phyloP scores from a whole-genome alignment of 2,888 invertebrate species.

The Diarsia mendica region DNA sequence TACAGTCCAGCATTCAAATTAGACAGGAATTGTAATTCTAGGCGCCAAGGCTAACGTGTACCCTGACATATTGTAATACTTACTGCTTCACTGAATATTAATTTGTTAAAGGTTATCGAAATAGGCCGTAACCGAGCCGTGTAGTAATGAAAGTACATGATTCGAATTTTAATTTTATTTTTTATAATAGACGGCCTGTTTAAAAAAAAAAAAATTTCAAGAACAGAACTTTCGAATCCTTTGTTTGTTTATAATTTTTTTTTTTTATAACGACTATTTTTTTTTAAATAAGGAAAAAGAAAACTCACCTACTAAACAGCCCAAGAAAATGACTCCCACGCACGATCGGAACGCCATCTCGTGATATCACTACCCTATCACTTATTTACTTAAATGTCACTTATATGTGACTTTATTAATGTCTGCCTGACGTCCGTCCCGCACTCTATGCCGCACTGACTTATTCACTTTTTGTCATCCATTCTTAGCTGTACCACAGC shows the following conservation, averaged over 20 bases:
- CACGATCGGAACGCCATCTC: conserved; percentile 85
- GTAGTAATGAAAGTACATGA: conserved; percentile 45
- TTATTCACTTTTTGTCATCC: conserved; percentile 86
- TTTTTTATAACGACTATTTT: background rate
- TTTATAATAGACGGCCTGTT: background rate
- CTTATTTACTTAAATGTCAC: conserved; percentile 82
- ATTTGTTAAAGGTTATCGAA: conserved; percentile 66
- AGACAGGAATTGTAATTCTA: conserved; percentile 69
- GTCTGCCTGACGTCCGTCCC: conserved; percentile 81
- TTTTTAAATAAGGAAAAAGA: background rate
- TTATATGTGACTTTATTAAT: conserved; percentile 78
- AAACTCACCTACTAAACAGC: conserved; percentile 85
- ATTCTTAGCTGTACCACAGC: conserved; percentile 82
- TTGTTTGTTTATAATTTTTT: background rate
- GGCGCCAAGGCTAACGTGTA: conserved; percentile 72
- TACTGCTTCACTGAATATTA: conserved; percentile 62
- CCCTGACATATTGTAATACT: conserved; percentile 68
- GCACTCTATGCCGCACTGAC: conserved; percentile 86
- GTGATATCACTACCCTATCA: conserved; percentile 75
- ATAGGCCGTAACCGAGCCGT: conserved; percentile 53
- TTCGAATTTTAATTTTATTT: conserved; percentile 14
- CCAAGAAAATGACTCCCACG: conserved; percentile 79
- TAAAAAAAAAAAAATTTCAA: background rate
- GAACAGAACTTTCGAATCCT: conserved; percentile 1
- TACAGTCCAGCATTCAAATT: conserved; percentile 60